A percentile compares a stretch with the other conserved stretches of the same genome.
These are phyloP conservation scores for Bettongia penicillata DNA, from an alignment of 2,113 vertebrate species.

Conservation along the genomic window DNA sequence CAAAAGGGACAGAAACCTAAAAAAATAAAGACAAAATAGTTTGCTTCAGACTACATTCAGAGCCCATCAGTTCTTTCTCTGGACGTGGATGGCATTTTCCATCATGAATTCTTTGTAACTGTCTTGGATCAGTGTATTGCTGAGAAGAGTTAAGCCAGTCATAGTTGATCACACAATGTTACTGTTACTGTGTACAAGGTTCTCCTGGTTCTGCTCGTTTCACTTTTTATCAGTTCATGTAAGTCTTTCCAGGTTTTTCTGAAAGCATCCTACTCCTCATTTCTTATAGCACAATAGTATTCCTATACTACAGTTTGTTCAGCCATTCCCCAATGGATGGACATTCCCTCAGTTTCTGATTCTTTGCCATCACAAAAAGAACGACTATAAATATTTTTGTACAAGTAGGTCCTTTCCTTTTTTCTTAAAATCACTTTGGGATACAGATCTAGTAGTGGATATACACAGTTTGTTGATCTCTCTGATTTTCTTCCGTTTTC, in stretches of 20 bases:
- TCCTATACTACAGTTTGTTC: not conserved
- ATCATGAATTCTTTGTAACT: no score
- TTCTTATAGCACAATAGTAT: not conserved
- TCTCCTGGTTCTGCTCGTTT: no score
- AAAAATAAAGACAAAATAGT: no score
- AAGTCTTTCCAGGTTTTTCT: not conserved
- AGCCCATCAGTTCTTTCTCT: no score
- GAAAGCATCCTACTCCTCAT: not conserved
- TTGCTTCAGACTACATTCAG: no score
- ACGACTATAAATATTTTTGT: not conserved
- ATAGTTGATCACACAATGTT: no score
- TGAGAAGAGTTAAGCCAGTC: no score
- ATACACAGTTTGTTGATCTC: not conserved
- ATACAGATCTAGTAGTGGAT: not conserved
- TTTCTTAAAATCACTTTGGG: not conserved
- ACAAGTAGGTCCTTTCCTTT: not conserved
- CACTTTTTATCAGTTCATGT: not conserved
- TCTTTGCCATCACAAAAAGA: not conserved
- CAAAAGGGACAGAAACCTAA: no score
- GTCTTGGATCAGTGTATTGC: no score
- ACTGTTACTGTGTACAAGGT: no score
- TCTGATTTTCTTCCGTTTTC: not conserved
- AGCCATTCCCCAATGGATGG: not conserved
- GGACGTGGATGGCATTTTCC: no score
- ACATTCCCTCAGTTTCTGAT: not conserved